Percentiles rank a stretch among this genome's conserved stretches.
phyloP scores from a whole-genome alignment of 2,888 invertebrate species.

The Tetropium fuscum region DNA sequence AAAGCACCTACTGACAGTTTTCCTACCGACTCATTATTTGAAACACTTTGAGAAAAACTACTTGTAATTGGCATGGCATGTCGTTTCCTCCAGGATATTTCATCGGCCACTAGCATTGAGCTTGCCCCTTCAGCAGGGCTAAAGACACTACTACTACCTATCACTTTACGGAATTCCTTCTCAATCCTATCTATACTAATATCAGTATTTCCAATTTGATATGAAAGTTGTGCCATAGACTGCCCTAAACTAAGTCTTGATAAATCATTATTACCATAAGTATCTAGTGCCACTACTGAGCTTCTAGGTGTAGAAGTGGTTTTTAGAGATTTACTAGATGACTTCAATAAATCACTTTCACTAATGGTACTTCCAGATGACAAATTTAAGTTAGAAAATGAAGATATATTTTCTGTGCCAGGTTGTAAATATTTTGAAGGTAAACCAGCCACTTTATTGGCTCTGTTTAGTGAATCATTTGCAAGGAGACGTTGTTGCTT shows the following conservation, averaged over 20 bases:
- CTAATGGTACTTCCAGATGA: slow-evolving; percentile 55
- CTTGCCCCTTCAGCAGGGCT: slow-evolving; percentile 60
- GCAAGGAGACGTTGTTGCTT: slow-evolving; percentile 51
- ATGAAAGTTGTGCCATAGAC: slow-evolving; percentile 48
- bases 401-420: slow-evolving; percentile 31
- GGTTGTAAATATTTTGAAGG: slow-evolving; percentile 54
- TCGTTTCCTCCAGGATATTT: slow-evolving; percentile 63
- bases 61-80: slow-evolving; percentile 49
- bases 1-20: slow-evolving; percentile 65
- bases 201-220: slow-evolving; percentile 48
- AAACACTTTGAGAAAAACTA: slow-evolving; percentile 29
- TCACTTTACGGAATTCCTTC: slow-evolving; percentile 47
- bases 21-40: slow-evolving; percentile 19
- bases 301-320: slow-evolving; percentile 55
- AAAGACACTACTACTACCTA: slow-evolving; percentile 49
- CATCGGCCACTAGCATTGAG: slow-evolving; percentile 63
- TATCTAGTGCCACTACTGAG: slow-evolving; percentile 36
- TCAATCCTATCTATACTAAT: slow-evolving; percentile 51
- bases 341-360: slow-evolving; percentile 56
- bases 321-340: slow-evolving; percentile 31
- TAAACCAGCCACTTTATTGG: slow-evolving; percentile 46
- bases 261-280: slow-evolving; percentile 3
- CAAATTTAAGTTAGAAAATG: slow-evolving; percentile 26
- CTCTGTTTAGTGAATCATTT: slow-evolving; percentile 47
- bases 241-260: slow-evolving; percentile 32